Conservation (phyloP, 2,797 vertebrate species). For the Pteropus rufus region DNA sequence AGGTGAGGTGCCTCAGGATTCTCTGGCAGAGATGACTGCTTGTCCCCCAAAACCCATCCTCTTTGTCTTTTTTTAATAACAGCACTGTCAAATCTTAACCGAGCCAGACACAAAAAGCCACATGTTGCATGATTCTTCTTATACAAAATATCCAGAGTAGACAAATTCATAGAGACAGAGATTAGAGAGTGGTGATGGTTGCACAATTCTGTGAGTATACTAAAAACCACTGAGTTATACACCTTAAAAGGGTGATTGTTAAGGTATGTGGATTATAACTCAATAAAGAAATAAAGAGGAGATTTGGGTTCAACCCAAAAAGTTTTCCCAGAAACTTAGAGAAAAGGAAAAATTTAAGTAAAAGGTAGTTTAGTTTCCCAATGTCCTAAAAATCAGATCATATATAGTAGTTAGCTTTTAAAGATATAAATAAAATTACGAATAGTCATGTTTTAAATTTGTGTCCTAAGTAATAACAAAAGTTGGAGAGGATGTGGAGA, state of each 20-base stretch:
- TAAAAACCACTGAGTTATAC: background rate
- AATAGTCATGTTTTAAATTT: background rate
- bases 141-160: background rate
- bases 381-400: background rate
- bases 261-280: background rate
- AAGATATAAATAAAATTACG: background rate
- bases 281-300: background rate
- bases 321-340: background rate
- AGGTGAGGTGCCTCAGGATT: background rate
- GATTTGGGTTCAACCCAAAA: background rate
- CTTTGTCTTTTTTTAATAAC: background rate
- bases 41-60: background rate
- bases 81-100: background rate
- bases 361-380: background rate
- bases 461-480: background rate
- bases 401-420: background rate
- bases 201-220: background rate
- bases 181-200: background rate
- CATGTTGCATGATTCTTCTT: background rate
- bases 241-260: background rate
- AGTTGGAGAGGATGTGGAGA: too few relatives aligned
- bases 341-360: background rate
- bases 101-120: background rate
- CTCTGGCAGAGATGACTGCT: background rate
- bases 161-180: background rate